Evolutionary conservation across 92 coral and sea anemone species (phyloP), one percentile per base, ranked within the genome.

Genomic region (Phenganax stokvisi): DNA sequence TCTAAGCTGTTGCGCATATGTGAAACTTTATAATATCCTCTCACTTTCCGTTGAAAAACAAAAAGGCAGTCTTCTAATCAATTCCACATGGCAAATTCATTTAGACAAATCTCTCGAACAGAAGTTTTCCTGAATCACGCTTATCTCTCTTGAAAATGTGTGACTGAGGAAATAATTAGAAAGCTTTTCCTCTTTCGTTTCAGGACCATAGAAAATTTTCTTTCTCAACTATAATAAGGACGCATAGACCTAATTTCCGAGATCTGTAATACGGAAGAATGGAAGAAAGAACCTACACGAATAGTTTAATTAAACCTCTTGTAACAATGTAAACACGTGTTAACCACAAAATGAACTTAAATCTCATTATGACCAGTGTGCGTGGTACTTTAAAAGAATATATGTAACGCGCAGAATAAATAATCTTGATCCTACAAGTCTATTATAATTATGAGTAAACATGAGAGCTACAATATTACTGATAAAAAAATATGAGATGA

Each of bases 21-120:
- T 30, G 64, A 75, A 10, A 55, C 80, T 54, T 37, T 68, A 68
- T 68, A 16, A 75, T 75, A 29, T 75, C 80, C 80, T 55, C 64
- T 56, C 30, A 73, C 80, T 75, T 75, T 75, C 80, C 80, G 80
- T 75, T 75, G 80, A 75, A 75, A 75, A 75, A 75, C 80, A 75
- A 75, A 75, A 56, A 75, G 11, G 27, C 56, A 9, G 29, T 72
- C 7, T 69, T 51, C 13, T 75, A 56, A 75, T 75, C 80, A 56
- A 55, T 75, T 75, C 80, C 80, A 75, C 80, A 75, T 75, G 80
- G 80, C 31, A 75, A 75, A 75, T 54, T 75, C 66, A 75, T 56
- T 54, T 73, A 56, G 80, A 27, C 64, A 59, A 75, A 75, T 55
- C 80, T 56, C 73, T 68, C 73, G 73, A 68, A 68, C 73, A 68